These are phyloP conservation scores for Craniophora ligustri DNA, from an alignment of 2,888 invertebrate genomes.

Conservation along the genomic window DNA sequence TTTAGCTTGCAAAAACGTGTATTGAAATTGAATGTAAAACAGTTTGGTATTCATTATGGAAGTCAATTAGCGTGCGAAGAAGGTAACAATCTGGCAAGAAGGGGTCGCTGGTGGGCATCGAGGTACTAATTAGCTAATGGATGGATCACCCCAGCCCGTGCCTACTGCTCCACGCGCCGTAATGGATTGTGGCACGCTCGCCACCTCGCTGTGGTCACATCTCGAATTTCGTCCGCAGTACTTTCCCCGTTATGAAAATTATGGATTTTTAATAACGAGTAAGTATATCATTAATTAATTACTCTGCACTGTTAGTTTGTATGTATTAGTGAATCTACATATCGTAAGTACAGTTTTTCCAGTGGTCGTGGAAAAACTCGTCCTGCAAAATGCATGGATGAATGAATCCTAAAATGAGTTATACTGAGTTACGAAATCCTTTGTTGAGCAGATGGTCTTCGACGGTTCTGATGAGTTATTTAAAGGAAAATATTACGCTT, in stretches of 20 bases:
- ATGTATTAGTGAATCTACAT: too few relatives aligned
- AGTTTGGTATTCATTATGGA: slow-evolving; percentile 58
- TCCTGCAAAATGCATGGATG: too few relatives aligned
- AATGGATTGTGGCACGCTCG: slow-evolving; percentile 85
- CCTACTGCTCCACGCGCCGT: slow-evolving; percentile 53
- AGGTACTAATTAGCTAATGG: slow-evolving; percentile 86
- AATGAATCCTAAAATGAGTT: too few relatives aligned
- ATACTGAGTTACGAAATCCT: too few relatives aligned
- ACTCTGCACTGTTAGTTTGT: too few relatives aligned
- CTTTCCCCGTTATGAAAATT: slow-evolving; percentile 31
- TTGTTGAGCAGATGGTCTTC: too few relatives aligned
- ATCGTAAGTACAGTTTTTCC: too few relatives aligned
- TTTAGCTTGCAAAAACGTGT: slow-evolving; percentile 33
- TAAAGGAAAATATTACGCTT: too few relatives aligned
- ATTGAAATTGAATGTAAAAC: slow-evolving; percentile 35
- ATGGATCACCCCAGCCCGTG: slow-evolving; percentile 60
- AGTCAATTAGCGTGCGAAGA: slow-evolving; percentile 82
- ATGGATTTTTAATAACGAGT: slow-evolving; percentile 38
- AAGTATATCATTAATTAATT: too few relatives aligned
- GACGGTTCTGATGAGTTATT: too few relatives aligned
- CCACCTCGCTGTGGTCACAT: slow-evolving; percentile 64
- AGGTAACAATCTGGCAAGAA: slow-evolving; percentile 84
- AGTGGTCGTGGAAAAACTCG: too few relatives aligned
- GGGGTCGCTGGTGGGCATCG: slow-evolving; percentile 68
- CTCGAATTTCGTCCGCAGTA: slow-evolving; percentile 69